phyloP scores from a whole-genome alignment of 2,113 vertebrate genomes.

The Vidua macroura region DNA sequence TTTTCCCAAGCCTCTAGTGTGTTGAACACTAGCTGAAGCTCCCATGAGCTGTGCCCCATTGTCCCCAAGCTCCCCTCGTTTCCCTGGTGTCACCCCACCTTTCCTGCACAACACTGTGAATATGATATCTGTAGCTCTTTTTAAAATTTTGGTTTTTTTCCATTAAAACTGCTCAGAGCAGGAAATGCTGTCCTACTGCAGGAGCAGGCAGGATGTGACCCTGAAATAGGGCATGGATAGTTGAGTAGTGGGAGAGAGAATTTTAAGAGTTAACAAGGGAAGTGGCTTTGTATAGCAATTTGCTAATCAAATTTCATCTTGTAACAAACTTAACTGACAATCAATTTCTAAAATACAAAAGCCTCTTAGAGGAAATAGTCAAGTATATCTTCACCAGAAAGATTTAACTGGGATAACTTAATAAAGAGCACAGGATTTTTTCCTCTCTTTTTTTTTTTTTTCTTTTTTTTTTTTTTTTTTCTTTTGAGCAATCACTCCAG shows the following conservation, averaged over 20 bases:
- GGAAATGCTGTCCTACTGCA: not conserved
- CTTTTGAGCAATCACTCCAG: slow-evolving; percentile 16
- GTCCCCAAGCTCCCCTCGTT: not conserved
- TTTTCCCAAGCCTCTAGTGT: not conserved
- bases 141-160: not conserved
- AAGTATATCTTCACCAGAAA: slow-evolving; percentile 48
- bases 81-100: not conserved
- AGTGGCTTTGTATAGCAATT: slow-evolving; percentile 4
- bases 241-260: not conserved
- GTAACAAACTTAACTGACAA: slow-evolving; percentile 68
- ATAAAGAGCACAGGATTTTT: slow-evolving; percentile 28
- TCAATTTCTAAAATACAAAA: slow-evolving; percentile 67
- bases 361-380: slow-evolving; percentile 35
- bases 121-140: slow-evolving; percentile 3
- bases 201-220: not conserved
- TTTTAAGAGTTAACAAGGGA: not conserved
- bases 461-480: not conserved
- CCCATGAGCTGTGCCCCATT: not conserved
- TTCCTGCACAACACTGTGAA: slow-evolving; percentile 60
- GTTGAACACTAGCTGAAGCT: slow-evolving; percentile 9
- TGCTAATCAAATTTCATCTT: slow-evolving; percentile 36
- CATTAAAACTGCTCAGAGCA: not conserved
- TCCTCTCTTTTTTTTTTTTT: not conserved
- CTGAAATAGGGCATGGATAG: not conserved
- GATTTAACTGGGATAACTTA: slow-evolving; percentile 34